Percentiles rank a stretch among this genome's conserved stretches.
These are phyloP conservation scores for Apogon hyalosoma DNA, from an alignment of 2,797 vertebrate species.

Conservation along the genomic window DNA sequence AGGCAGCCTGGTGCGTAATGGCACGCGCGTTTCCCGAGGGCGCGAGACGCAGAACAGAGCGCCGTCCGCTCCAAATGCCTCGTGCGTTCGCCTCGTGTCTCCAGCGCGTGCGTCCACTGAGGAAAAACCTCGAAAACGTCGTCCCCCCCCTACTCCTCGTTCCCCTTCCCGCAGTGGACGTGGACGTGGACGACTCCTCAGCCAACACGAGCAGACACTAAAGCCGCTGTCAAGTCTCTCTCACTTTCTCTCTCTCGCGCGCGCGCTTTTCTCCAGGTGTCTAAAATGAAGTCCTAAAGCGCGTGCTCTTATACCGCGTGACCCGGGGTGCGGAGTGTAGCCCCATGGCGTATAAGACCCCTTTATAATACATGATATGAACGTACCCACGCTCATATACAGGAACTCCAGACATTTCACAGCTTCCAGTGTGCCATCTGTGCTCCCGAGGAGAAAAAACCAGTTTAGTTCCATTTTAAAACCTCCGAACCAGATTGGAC, in stretches of 20 bases:
- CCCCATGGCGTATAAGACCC: neutral
- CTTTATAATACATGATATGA: neutral
- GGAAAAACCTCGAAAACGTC: constrained; percentile 32
- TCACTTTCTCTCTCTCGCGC: constrained; percentile 9
- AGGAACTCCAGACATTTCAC: too few relatives aligned
- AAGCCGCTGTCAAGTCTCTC: neutral
- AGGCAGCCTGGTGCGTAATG: constrained; percentile 34
- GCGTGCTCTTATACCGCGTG: neutral
- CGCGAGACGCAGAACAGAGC: neutral
- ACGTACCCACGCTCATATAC: too few relatives aligned
- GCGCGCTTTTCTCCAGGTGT: constrained; percentile 20
- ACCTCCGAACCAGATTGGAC: too few relatives aligned
- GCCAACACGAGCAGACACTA: neutral
- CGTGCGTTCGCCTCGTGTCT: constrained; percentile 43
- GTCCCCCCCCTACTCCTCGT: neutral
- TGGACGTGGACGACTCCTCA: neutral
- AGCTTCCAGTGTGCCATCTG: too few relatives aligned
- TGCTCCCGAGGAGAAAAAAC: too few relatives aligned
- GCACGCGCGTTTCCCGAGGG: constrained; percentile 28
- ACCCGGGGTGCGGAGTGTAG: constrained; percentile 18
- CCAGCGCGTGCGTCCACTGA: constrained; percentile 26
- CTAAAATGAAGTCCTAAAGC: constrained; percentile 14
- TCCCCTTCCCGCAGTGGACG: neutral
- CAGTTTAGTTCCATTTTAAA: too few relatives aligned
- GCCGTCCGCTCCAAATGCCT: constrained; percentile 40